Base-by-base conservation (phyloP, 2,888 invertebrate species). In the Caenorhabditis angaria region DNA sequence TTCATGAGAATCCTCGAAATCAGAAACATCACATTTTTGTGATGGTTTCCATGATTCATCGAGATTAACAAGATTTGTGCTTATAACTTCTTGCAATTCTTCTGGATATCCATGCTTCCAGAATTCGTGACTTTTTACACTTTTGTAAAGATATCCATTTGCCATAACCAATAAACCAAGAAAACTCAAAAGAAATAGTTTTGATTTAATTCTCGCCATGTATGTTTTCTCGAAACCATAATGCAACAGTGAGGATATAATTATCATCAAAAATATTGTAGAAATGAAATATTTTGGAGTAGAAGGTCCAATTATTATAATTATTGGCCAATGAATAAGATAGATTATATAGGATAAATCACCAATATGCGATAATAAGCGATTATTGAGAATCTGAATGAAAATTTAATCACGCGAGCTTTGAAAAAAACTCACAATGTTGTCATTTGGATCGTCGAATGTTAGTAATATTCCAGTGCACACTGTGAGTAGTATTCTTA, bases 251-350 rank as follows among this genome's bases (percentile, higher is more conserved):
- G 57, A 20, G 1, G 70, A 70, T 0, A 51, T 12, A 0, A 63
- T 12, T n/a, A 65, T 1, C 0, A 32, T 70, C 0, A 48, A 2
- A 65, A 61, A 22, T 18, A 61, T 48, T n/a, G 56, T 51, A 4
- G 57, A 57, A 0, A 70, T 5, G 24, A 57, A 25, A 18, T n/a
- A 27, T 27, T 58, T 29, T 0, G 55, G 0, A 1, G 29, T 24
- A 0, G 47, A 51, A 27, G 41, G n/a, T 1, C 24, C 20, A 8
- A 61, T 61, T 4, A 65, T 41, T 3, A 56, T 22, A n/a, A 70
- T 70, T 14, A 70, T 32, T 0, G 70, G 70, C 65, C 70, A 70
- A 28, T 70, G 70, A 12, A 70, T 28, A 0, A 70, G 53, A 27
- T 70, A 70, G 20, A 65, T 24, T 0, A 47, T 12, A 35, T 70